Conservation (phyloP, 1,140 invertebrate species). For the Zophobas morio region DNA sequence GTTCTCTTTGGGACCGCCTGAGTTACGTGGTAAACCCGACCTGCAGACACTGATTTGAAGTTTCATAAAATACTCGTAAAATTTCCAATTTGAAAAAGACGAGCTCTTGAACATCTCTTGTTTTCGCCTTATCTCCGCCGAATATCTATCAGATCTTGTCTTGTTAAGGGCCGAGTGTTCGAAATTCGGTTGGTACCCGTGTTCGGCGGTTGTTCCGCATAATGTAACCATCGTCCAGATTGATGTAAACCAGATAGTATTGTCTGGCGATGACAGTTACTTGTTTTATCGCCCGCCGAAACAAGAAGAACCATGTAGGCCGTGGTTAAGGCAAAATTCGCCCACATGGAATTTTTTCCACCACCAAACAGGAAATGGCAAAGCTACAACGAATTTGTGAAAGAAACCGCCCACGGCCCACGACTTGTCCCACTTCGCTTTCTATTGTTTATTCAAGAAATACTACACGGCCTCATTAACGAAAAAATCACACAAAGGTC, state of each 20-base stretch:
- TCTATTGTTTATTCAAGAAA: constrained; percentile 29
- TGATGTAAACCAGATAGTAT: constrained; percentile 56
- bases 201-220: constrained; percentile 53
- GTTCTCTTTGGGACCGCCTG: neutral
- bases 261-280: constrained; percentile 43
- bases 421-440: constrained; percentile 31
- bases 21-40: constrained; percentile 1
- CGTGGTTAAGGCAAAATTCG: constrained; percentile 23
- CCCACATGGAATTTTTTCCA: constrained; percentile 28
- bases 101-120: neutral
- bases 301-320: constrained; percentile 26
- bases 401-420: constrained; percentile 32
- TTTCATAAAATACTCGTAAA: constrained; percentile 47
- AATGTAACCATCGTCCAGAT: constrained; percentile 53
- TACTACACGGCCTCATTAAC: constrained; percentile 9
- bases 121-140: constrained; percentile 21
- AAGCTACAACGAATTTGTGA: constrained; percentile 38
- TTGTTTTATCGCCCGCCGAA: constrained; percentile 33
- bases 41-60: constrained; percentile 42
- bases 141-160: constrained; percentile 29
- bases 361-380: constrained; percentile 40
- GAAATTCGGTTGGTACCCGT: constrained; percentile 51
- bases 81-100: constrained; percentile 35
- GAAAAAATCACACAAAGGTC: constrained; percentile 12
- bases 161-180: constrained; percentile 49